Evolutionary conservation across 35 echinoderm and acorn worm genomes (phyloP).

Genomic region (Acanthaster planci): DNA sequence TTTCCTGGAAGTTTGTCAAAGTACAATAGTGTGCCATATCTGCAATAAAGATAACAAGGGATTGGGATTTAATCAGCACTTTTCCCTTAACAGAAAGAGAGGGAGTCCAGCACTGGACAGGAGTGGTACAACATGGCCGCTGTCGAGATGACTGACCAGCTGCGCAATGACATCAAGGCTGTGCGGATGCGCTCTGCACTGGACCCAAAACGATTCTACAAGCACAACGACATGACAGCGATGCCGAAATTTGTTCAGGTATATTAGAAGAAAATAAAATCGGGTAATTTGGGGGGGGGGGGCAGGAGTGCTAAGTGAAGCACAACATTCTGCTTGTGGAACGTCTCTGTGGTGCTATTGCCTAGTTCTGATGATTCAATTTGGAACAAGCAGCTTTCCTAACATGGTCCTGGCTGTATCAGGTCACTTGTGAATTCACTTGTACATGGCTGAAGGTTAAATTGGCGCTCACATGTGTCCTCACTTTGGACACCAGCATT

Average conservation of each 20-base stretch:
- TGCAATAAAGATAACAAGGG: background rate
- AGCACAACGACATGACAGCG: slow-evolving; percentile 80
- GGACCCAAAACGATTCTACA: slow-evolving; percentile 98
- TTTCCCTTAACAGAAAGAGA: slow-evolving; percentile 62
- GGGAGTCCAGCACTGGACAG: slow-evolving; percentile 69
- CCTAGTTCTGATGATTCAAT: too few species aligned
- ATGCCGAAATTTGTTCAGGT: slow-evolving; percentile 98
- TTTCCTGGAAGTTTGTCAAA: background rate
- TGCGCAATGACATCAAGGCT: slow-evolving; percentile 83
- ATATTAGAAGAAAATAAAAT: background rate
- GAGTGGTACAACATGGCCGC: slow-evolving; percentile 92
- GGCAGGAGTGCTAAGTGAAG: too few species aligned
- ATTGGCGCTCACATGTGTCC: too few species aligned
- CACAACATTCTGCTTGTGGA: too few species aligned
- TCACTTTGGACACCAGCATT: too few species aligned
- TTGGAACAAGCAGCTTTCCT: too few species aligned
- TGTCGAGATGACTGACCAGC: slow-evolving; percentile 86
- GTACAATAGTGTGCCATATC: background rate
- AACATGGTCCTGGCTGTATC: too few species aligned
- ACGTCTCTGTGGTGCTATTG: too few species aligned
- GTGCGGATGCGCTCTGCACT: slow-evolving; percentile 84
- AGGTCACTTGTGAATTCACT: too few species aligned
- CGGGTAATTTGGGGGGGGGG: too few species aligned
- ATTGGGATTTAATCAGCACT: background rate
- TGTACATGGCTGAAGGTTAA: too few species aligned